Conservation (phyloP, 2,797 vertebrate genomes). For the Pitangus sulphuratus region DNA sequence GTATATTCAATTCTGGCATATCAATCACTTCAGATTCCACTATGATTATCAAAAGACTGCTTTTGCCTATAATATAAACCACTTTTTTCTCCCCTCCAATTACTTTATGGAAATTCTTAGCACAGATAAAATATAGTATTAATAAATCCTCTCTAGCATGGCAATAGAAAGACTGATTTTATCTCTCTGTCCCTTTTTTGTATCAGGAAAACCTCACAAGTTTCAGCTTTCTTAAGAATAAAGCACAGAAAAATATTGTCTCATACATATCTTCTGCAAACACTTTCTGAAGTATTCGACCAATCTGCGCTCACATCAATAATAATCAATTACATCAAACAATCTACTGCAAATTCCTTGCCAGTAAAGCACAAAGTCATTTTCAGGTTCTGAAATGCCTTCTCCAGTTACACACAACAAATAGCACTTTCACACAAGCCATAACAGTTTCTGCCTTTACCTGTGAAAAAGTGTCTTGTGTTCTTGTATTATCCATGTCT, state of each 20-base stretch:
- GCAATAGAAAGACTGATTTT: neutral
- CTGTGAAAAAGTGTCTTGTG: conserved; percentile 48
- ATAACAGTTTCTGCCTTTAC: conserved; percentile 12
- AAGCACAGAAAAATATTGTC: neutral
- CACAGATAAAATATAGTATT: neutral
- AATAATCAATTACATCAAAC: neutral
- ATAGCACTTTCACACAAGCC: neutral
- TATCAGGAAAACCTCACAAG: neutral
- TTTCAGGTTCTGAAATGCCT: neutral
- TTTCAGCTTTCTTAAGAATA: neutral
- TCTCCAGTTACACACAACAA: neutral
- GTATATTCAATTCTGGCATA: neutral
- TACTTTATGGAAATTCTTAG: conserved; percentile 50
- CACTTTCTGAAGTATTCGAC: neutral
- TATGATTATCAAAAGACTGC: neutral
- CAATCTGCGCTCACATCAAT: neutral
- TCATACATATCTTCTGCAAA: neutral
- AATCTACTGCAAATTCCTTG: neutral
- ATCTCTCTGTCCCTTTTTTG: neutral
- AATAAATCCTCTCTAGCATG: conserved; percentile 6
- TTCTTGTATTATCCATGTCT: neutral
- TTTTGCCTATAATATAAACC: neutral
- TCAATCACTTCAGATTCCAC: neutral
- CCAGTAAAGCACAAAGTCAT: neutral
- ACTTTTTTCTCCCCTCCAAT: conserved; percentile 18